Base-by-base conservation (phyloP, 2,888 invertebrate genomes). In the Sarcophaga carnaria region DNA sequence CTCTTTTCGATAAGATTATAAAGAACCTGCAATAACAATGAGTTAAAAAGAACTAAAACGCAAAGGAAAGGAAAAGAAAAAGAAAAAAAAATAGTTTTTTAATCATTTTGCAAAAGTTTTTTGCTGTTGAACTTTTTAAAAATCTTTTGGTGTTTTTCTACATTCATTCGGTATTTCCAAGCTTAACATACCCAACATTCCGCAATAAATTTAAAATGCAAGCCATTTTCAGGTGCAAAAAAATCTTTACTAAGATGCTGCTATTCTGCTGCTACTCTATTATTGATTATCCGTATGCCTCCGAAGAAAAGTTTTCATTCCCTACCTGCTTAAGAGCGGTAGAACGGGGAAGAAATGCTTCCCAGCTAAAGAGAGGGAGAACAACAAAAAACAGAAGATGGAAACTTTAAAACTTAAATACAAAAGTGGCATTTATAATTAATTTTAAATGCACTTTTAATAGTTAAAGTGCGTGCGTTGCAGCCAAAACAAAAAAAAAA, bases 381-480 rank as follows among this genome's bases (percentile, higher is more conserved):
- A 8, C 5, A 54, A 54, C 2, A 54, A 54, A 3, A 3, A 22
- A 45, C 4, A 47, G 22, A 45, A 76, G 77, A 66, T 59, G 63
- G 22, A 63, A 59, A 71, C 76, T 54, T 54, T 17, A 45, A 82
- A 71, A 70, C 64, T 84, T 66, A 49, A 54, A 71, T 79, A 76
- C 54, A 75, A 84, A 87, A 83, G 62, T 14, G 70, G 67, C 75
- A 84, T 86, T 72, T 88, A 86, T 88, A 89, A 89, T 89, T 89
- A 89, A 88, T 89, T 89, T 88, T 89, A 89, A 89, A 89, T 88
- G 85, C 84, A 83, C 85, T 88, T 88, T 87, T 88, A 89, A 88
- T 86, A 84, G 84, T 88, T 85, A 83, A 78, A 86, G 82, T 85
- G 82, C 75, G 82, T 85, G 85, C 20, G 74, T 63, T 74, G 37